Conservation (phyloP, 2,797 vertebrate genomes). For the Urosaurus nigricauda region DNA sequence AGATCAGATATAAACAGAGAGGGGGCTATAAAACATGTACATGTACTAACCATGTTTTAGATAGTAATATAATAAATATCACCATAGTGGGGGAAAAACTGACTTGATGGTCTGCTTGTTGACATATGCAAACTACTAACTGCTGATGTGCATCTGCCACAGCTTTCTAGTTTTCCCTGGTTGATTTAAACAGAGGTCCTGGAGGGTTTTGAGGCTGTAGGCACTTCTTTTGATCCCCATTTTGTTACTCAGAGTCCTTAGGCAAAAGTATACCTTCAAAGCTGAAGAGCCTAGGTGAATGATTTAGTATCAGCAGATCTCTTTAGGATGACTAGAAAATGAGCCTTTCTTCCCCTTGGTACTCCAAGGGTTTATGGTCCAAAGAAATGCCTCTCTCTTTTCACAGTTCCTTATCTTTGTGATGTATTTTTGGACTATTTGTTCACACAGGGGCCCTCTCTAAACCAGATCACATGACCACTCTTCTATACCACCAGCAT, state of each 20-base stretch:
- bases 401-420: not conserved
- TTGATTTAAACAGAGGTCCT: not conserved
- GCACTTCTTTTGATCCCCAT: not conserved
- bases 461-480: not conserved
- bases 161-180: not conserved
- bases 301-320: too few species aligned
- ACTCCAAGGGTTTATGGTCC: not conserved
- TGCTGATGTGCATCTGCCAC: not conserved
- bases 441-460: not conserved
- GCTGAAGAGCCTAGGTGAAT: not conserved
- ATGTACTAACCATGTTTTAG: not conserved
- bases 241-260: not conserved
- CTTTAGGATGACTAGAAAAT: not conserved
- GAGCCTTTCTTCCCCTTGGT: not conserved
- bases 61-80: not conserved
- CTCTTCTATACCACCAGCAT: not conserved
- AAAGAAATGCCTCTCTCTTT: not conserved
- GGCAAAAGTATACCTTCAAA: not conserved
- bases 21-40: too few species aligned
- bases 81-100: not conserved
- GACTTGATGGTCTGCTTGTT: not conserved
- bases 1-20: too few species aligned
- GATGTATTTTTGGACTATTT: not conserved
- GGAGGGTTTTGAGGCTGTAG: not conserved
- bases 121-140: not conserved